phyloP scores from a whole-genome alignment of 2,797 vertebrate species.

The Crocidura indochinensis region DNA sequence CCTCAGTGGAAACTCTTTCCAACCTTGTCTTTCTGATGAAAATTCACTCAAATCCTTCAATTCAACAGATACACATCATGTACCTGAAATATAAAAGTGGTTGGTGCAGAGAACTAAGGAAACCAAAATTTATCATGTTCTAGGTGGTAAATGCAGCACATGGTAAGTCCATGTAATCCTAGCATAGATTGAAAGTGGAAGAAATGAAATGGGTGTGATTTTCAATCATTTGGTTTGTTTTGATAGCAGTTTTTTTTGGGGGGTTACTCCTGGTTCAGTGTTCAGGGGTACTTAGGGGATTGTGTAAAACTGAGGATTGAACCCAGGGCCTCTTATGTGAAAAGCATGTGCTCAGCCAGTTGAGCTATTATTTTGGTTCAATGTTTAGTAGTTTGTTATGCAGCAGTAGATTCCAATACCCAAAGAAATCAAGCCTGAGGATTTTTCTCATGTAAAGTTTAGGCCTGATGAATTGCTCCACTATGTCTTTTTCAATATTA shows the following conservation, averaged over 20 bases:
- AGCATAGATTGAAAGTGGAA: not conserved
- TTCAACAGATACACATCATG: not conserved
- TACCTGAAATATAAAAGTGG: not conserved
- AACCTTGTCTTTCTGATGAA: not conserved
- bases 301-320: no score
- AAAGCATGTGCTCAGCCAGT: no score
- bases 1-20: not conserved
- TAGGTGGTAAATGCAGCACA: not conserved
- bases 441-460: constrained; percentile 22
- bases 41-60: not conserved
- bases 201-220: not conserved
- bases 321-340: no score
- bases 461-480: not conserved
- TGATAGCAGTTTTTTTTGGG: no score
- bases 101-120: not conserved
- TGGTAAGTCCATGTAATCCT: not conserved
- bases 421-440: constrained; percentile 33
- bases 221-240: not conserved
- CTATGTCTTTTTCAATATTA: not conserved
- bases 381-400: not conserved
- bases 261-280: no score
- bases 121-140: not conserved
- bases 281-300: no score
- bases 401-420: not conserved
- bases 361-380: no score